Conservation (phyloP, 1,140 invertebrate genomes). For the Bradynema listronoti region DNA sequence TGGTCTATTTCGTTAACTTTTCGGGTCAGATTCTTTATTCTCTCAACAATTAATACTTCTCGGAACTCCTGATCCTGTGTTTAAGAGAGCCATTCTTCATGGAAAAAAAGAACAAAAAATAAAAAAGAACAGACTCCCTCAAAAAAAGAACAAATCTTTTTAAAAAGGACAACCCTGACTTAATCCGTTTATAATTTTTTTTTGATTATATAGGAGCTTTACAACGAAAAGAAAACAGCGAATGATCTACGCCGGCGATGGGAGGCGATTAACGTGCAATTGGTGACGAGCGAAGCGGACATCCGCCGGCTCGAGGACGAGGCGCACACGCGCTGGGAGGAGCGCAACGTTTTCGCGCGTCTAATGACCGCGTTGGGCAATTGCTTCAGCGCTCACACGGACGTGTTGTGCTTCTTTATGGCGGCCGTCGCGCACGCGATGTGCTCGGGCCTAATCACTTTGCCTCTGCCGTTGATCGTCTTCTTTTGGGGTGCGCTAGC, state of each 20-base stretch:
- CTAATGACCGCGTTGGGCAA: constrained; percentile 69
- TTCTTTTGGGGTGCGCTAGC: constrained; percentile 97
- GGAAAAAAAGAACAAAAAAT: too few relatives aligned
- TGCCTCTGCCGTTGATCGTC: constrained; percentile 90
- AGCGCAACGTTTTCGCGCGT: constrained; percentile 41
- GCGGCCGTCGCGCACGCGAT: constrained; percentile 86
- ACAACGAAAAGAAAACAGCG: constrained; percentile 33
- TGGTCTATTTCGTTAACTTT: too few relatives aligned
- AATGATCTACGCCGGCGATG: constrained; percentile 39
- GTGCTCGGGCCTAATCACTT: constrained; percentile 61
- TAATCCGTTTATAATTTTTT: too few relatives aligned
- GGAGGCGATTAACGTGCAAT: constrained; percentile 38
- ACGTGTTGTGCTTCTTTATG: constrained; percentile 91
- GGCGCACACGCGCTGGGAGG: constrained; percentile 43
- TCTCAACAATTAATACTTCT: too few relatives aligned
- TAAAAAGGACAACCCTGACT: too few relatives aligned
- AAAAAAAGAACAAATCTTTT: too few relatives aligned
- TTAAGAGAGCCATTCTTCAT: too few relatives aligned
- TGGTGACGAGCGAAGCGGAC: constrained; percentile 48
- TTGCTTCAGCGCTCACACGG: constrained; percentile 76
- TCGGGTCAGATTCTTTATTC: too few relatives aligned
- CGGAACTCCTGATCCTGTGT: too few relatives aligned
- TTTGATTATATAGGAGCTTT: constrained; percentile 48
- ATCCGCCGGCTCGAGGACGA: constrained; percentile 48
- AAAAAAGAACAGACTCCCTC: too few relatives aligned